Evolutionary conservation across 2,797 vertebrate species (phyloP).

Genomic region (Lagodon rhomboides): DNA sequence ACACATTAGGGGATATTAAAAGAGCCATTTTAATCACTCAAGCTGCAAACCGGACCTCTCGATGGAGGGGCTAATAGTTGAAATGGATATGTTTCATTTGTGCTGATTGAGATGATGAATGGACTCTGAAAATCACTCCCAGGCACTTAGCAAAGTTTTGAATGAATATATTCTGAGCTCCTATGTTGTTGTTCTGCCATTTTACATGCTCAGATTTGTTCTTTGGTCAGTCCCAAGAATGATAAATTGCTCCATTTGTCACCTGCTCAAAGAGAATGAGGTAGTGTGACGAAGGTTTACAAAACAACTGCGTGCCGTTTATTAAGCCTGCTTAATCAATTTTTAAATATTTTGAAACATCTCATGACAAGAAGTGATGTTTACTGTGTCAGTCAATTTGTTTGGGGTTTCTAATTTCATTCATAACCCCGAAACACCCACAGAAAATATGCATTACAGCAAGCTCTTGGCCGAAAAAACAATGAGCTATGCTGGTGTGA

Average conservation of each 20-base stretch:
- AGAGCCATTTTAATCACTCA: conserved; percentile 85
- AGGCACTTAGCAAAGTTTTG: conserved; percentile 52
- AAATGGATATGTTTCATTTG: conserved; percentile 85
- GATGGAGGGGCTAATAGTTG: conserved; percentile 75
- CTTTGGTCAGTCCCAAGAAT: conserved; percentile 15
- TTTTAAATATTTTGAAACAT: background rate
- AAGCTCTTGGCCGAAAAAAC: conserved; percentile 1
- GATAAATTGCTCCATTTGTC: background rate
- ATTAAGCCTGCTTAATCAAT: background rate
- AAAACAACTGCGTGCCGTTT: conserved; percentile 16
- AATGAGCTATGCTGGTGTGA: conserved; percentile 19
- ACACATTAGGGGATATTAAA: conserved; percentile 87
- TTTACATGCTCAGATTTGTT: conserved; percentile 30
- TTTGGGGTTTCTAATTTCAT: conserved; percentile 27
- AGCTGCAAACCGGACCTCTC: conserved; percentile 80
- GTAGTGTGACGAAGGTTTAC: conserved; percentile 24
- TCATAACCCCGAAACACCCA: conserved; percentile 22
- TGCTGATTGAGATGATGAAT: conserved; percentile 84
- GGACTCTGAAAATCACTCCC: conserved; percentile 75
- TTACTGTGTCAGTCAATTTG: conserved; percentile 12
- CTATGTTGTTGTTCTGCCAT: conserved; percentile 14
- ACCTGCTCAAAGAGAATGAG: conserved; percentile 5
- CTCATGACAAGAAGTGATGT: conserved; percentile 11
- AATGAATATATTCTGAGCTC: conserved; percentile 31
- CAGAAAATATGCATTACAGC: conserved; percentile 18